These are phyloP conservation scores for Bettongia penicillata DNA, from an alignment of 2,113 vertebrate genomes.

Conservation along the genomic window DNA sequence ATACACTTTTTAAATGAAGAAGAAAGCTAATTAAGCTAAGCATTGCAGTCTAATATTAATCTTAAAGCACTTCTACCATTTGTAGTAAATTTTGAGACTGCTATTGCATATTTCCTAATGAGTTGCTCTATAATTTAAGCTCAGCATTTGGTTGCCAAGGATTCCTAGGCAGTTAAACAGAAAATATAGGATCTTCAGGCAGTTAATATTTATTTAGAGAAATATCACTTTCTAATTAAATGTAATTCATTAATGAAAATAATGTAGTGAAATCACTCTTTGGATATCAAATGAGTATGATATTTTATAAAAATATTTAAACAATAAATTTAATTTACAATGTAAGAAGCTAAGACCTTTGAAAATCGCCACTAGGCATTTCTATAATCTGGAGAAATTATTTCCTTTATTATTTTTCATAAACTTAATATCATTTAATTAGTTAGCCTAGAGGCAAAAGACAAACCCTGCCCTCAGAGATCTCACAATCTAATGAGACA, in stretches of 20 bases:
- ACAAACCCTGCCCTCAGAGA: background rate
- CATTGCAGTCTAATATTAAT: constrained; percentile 84
- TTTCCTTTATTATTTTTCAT: background rate
- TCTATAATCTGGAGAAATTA: background rate
- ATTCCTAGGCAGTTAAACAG: constrained; percentile 71
- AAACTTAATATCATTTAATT: background rate
- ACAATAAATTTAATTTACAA: constrained; percentile 20
- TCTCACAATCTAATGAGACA: background rate
- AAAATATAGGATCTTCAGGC: constrained; percentile 70
- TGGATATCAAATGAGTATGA: constrained; percentile 20
- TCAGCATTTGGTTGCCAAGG: constrained; percentile 74
- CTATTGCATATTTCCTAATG: constrained; percentile 80
- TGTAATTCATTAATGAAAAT: constrained; percentile 49
- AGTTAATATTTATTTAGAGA: constrained; percentile 78
- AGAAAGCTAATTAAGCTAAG: constrained; percentile 86
- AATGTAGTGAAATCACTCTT: constrained; percentile 39
- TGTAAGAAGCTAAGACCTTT: background rate
- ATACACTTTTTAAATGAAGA: constrained; percentile 86
- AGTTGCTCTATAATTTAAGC: constrained; percentile 80
- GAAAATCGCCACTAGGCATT: background rate
- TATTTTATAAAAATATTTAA: background rate
- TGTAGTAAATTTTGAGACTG: constrained; percentile 82
- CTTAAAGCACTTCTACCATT: constrained; percentile 82
- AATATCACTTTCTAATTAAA: constrained; percentile 75
- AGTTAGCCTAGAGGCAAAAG: background rate